These are phyloP conservation scores for Phycodurus eques DNA, from an alignment of 2,113 vertebrate genomes.

Conservation along the genomic window DNA sequence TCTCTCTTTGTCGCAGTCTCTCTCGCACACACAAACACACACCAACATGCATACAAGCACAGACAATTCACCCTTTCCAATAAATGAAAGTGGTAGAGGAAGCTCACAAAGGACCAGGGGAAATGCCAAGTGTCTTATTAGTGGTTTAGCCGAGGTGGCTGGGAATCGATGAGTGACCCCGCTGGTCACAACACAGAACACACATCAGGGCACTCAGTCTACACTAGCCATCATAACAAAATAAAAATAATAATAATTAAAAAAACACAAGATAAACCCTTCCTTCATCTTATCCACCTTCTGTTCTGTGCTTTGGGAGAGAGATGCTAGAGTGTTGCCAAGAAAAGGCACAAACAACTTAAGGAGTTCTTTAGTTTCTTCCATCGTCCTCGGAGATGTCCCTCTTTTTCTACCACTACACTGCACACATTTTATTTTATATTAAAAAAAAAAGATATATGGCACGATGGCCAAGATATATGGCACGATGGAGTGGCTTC, in stretches of 20 bases:
- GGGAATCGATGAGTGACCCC: conserved; percentile 66
- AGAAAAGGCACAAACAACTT: conserved; percentile 42
- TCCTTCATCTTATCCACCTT: conserved; percentile 45
- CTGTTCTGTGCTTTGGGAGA: conserved; percentile 57
- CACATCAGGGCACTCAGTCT: conserved; percentile 53
- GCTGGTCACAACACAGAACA: conserved; percentile 58
- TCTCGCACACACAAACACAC: conserved; percentile 14
- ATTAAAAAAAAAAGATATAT: no score
- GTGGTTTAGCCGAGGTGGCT: conserved; percentile 61
- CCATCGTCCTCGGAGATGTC: conserved; percentile 35
- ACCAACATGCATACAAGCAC: conserved; percentile 14
- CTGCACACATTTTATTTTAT: conserved; percentile 6
- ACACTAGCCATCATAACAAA: conserved; percentile 63
- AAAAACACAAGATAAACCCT: conserved; percentile 34
- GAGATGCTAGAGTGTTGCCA: conserved; percentile 48
- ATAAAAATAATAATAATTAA: conserved; percentile 6
- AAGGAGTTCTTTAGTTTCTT: conserved; percentile 46
- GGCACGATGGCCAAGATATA: no score
- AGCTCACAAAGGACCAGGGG: conserved; percentile 55
- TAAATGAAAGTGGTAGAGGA: conserved; percentile 40
- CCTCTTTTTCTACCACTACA: conserved; percentile 23
- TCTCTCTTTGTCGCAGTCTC: not conserved
- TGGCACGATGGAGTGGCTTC: no score
- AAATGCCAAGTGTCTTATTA: conserved; percentile 77
- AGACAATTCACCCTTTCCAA: conserved; percentile 23